Base-by-base conservation (phyloP, 2,888 invertebrate genomes). In the Selenia dentaria region DNA sequence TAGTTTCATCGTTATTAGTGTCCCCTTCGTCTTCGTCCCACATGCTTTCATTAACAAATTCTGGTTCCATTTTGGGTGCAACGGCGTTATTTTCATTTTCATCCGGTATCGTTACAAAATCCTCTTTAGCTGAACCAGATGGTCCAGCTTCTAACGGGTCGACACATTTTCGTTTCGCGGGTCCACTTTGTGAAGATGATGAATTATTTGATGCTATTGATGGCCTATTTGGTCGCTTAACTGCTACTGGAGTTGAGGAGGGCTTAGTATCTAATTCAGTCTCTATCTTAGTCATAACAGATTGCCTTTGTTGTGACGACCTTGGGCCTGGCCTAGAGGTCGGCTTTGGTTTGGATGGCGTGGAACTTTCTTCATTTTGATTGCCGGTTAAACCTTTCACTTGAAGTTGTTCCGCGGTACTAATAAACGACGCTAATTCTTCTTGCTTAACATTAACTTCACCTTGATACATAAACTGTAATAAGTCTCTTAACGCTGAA, bases 401-500 rank as follows among this genome's bases (percentile, higher is more conserved):
- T 91, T 94, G 94, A 76, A 94, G 89, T 69, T 93, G 93, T 89
- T 94, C 94, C 77, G 94, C 94, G 73, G 94, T 94, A 87, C 93
- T 94, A 76, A 94, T 93, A 88, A 94, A 94, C 66, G 93, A 92
- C 67, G 94, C 93, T 82, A 94, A 92, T 56, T 94, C 94, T 83
- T 94, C 94, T 85, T 94, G 94, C 80, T 93, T 93, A 69, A 94
- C 94, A 91, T 94, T 94, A 69, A 94, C 94, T 85, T 94, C 94
- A 57, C 94, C 94, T 81, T 93, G 93, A 72, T 94, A 94, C 94
- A 94, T 94, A 84, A 94, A 94, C 76, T 94, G 93, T 83, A 94
- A 92, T 76, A 94, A 91, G 84, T 94, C 93, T 83, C 93, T 92
- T 71, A 94, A 86, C 68, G 94, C 93, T 64, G 93, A 92, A 82